Conservation (phyloP, 2,888 invertebrate species). For the Apamea epomidion region DNA sequence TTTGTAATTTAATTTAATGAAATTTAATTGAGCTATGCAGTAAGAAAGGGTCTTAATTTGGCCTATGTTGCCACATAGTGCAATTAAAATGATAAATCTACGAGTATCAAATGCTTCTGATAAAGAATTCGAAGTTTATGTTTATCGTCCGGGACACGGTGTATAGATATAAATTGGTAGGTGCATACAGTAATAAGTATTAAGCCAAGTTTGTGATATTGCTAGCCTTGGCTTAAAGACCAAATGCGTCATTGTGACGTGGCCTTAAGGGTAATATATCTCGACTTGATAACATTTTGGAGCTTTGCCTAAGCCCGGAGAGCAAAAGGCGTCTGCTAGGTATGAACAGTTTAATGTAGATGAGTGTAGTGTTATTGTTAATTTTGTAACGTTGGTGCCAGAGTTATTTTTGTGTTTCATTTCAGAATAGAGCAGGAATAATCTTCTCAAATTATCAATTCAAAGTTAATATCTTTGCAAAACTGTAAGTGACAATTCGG, state of each 20-base stretch:
- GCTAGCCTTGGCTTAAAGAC: constrained; percentile 16
- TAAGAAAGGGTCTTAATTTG: too few species aligned
- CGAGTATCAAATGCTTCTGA: too few species aligned
- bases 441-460: neutral
- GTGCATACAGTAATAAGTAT: constrained; percentile 3
- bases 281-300: constrained; percentile 46
- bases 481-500: neutral
- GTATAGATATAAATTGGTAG: neutral
- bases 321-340: constrained; percentile 9
- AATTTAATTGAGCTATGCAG: too few species aligned
- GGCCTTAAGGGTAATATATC: constrained; percentile 40
- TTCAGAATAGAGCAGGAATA: neutral
- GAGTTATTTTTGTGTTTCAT: neutral
- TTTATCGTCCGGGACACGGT: too few species aligned
- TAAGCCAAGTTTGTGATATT: constrained; percentile 1
- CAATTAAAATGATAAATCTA: too few species aligned
- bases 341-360: constrained; percentile 19
- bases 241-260: constrained; percentile 34
- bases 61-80: too few species aligned
- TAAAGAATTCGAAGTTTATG: too few species aligned
- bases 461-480: neutral
- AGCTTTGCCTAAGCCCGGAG: constrained; percentile 42
- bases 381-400: neutral
- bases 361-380: constrained; percentile 1
- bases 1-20: too few species aligned